phyloP scores from a whole-genome alignment of 1,140 invertebrate species.

The Drosophila bifasciata region DNA sequence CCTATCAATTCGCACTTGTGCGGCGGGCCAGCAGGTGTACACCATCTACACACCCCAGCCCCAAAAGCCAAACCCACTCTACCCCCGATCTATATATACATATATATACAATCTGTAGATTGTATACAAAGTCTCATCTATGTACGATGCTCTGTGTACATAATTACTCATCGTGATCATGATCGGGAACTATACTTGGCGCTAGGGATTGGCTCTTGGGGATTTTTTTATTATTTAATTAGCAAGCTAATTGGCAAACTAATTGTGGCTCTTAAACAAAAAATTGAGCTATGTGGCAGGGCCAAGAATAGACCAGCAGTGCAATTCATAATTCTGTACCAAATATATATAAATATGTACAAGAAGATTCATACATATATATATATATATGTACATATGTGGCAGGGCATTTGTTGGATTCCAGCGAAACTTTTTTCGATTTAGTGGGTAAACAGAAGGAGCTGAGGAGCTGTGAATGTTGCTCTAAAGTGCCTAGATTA shows the following conservation, averaged over 20 bases:
- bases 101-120: too few relatives aligned
- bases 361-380: background rate
- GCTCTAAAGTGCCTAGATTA: conserved; percentile 57
- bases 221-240: conserved; percentile 82
- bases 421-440: conserved; percentile 37
- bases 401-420: conserved; percentile 38
- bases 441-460: conserved; percentile 19
- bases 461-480: conserved; percentile 20
- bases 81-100: conserved; percentile 12
- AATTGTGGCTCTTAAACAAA: conserved; percentile 47
- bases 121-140: conserved; percentile 25
- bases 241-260: conserved; percentile 79
- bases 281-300: conserved; percentile 36
- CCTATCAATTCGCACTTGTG: conserved; percentile 75
- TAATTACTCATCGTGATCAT: conserved; percentile 70
- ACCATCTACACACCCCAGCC: conserved; percentile 39
- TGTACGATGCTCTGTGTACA: background rate
- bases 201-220: conserved; percentile 23
- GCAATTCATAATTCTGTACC: conserved; percentile 20
- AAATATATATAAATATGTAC: conserved; percentile 1
- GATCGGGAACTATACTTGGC: conserved; percentile 41
- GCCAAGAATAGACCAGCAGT: conserved; percentile 40
- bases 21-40: conserved; percentile 69
- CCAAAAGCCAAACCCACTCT: conserved; percentile 13
- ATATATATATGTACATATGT: background rate